Percentiles rank a stretch among this genome's conserved stretches.
These are phyloP conservation scores for Marcusenius ussheri DNA, from an alignment of 2,113 vertebrate species.

Conservation along the genomic window DNA sequence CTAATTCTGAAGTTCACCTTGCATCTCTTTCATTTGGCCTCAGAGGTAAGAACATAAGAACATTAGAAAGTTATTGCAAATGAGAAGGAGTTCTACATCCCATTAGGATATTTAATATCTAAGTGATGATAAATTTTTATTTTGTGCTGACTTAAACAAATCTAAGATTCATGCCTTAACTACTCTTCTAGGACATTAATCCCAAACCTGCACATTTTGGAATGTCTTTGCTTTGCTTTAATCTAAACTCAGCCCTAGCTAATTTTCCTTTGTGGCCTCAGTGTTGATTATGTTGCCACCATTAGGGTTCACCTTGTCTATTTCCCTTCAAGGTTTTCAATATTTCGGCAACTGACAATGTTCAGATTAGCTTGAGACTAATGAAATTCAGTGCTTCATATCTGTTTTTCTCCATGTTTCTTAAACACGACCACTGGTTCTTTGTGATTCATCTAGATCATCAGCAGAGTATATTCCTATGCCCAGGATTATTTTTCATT, in stretches of 20 bases:
- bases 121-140: background rate
- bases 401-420: background rate
- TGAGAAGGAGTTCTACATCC: conserved; percentile 5
- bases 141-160: background rate
- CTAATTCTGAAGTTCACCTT: background rate
- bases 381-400: background rate
- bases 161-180: background rate
- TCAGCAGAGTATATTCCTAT: background rate
- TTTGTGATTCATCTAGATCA: background rate
- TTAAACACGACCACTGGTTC: background rate
- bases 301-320: background rate
- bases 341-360: background rate
- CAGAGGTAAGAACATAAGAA: background rate
- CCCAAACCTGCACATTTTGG: background rate
- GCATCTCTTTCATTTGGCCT: background rate
- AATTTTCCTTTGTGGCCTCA: background rate
- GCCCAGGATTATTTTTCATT: background rate
- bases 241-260: background rate
- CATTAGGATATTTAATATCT: conserved; percentile 2
- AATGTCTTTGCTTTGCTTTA: background rate
- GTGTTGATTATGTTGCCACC: background rate
- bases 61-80: background rate
- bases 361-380: background rate
- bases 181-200: background rate
- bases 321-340: background rate